Conservation (phyloP, 2,888 invertebrate genomes). For the Ornithoptera priamus region DNA sequence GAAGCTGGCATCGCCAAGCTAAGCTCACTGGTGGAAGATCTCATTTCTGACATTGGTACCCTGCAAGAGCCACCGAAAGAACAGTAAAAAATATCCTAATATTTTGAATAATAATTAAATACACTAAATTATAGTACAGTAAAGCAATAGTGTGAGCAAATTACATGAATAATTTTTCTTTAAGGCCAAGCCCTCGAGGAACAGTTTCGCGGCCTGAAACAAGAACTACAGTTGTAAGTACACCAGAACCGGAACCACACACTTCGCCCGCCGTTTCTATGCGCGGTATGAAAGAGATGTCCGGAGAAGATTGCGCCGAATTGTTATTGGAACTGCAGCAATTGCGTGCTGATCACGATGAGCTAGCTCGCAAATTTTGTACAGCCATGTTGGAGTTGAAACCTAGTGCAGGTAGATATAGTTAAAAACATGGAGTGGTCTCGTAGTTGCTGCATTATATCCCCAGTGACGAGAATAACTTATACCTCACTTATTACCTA, state of each 20-base stretch:
- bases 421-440: background rate
- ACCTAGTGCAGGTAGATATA: constrained; percentile 33
- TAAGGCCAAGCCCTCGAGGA: background rate
- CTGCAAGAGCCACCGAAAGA: constrained; percentile 43
- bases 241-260: background rate
- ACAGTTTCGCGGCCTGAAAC: background rate
- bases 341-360: constrained; percentile 46
- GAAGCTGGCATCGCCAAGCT: constrained; percentile 82
- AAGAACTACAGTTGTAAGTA: background rate
- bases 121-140: no score
- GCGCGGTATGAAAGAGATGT: constrained; percentile 25
- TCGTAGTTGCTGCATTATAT: no score
- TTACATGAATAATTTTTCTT: background rate
- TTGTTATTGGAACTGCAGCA: constrained; percentile 39
- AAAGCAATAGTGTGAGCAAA: no score
- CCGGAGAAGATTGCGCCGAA: constrained; percentile 38
- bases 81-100: constrained; percentile 6
- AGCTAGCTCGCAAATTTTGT: constrained; percentile 44
- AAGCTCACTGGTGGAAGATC: constrained; percentile 80
- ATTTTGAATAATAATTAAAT: no score
- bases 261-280: constrained; percentile 17
- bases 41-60: constrained; percentile 63
- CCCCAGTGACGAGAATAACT: no score
- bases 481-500: no score
- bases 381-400: constrained; percentile 42